Base-by-base conservation (phyloP, 2,888 invertebrate species). In the Dysmachus trigonus region DNA sequence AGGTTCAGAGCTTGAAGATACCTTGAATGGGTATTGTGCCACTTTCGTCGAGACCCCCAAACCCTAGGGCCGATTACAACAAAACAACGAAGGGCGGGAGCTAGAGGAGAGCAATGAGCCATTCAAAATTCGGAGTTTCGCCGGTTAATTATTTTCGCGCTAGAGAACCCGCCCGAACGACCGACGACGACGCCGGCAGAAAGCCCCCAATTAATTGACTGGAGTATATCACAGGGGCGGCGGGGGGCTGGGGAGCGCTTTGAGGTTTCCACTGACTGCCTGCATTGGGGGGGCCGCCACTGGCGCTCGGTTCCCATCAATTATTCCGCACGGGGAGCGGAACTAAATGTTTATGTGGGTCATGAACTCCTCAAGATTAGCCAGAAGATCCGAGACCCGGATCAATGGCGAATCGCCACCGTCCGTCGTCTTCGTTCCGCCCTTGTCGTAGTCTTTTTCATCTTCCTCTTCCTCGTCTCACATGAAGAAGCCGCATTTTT, bases 341-440 rank as follows among this genome's bases (percentile, higher is more conserved):
- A 73, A 73, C 73, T 73, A 73, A 73, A 73, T 73, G 33, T 31
- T 73, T 73, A 73, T 73, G 73, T 73, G 33, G 73, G 73, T 73
- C 73, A 31, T 73, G 33, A 62, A 62, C 62, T 62, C 62, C 62
- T 62, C 62, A 62, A 62, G 62, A 62, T 62, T 62, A 62, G 62
- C 62, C 22, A 62, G 27, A 62, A 62, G 62, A 62, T n/a, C 51
- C 38, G 13, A 62, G 62, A 62, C 27, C 18, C 27, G 62, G 62
- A 62, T 62, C 62, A 62, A 62, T 62, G 62, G 62, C 62, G 62
- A 27, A 62, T 62, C 62, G 22, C 18, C 47, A 47, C 47, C 47
- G 47, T 47, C n/a, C 47, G 47, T 47, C 47, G 47, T 47, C 15
- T 41, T 41, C 38, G 38, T 41, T 13, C 15, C 38, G 31, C 2